These are phyloP conservation scores for Teleogryllus occipitalis DNA, from an alignment of 1,140 invertebrate genomes.

Conservation along the genomic window DNA sequence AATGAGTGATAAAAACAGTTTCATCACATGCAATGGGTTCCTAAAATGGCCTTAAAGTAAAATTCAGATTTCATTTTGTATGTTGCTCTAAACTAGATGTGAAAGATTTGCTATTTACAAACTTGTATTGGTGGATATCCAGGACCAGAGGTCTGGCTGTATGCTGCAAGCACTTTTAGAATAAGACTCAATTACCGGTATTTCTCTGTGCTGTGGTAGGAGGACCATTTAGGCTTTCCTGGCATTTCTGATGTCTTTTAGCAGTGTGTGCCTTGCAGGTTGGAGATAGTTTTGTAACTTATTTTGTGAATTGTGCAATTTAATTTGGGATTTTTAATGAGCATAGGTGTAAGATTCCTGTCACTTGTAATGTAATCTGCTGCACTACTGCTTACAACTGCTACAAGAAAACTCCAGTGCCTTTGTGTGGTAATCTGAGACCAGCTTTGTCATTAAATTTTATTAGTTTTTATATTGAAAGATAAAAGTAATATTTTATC, in stretches of 20 bases:
- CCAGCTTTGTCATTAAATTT: not conserved
- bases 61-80: not conserved
- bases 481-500: too few relatives aligned
- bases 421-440: not conserved
- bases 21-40: conserved; percentile 3
- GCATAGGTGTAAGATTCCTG: not conserved
- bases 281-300: not conserved
- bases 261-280: not conserved
- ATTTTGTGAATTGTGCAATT: not conserved
- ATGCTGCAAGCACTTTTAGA: not conserved
- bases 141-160: not conserved
- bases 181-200: not conserved
- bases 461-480: not conserved
- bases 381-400: not conserved
- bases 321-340: not conserved
- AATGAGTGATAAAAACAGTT: not conserved
- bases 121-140: not conserved
- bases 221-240: not conserved
- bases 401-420: not conserved
- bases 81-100: not conserved
- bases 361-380: not conserved
- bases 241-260: not conserved
- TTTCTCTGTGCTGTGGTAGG: not conserved
- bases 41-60: conserved; percentile 1
- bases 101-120: conserved; percentile 1